Evolutionary conservation across 2,797 vertebrate genomes (phyloP).

Genomic region (Propithecus deckenii): DNA sequence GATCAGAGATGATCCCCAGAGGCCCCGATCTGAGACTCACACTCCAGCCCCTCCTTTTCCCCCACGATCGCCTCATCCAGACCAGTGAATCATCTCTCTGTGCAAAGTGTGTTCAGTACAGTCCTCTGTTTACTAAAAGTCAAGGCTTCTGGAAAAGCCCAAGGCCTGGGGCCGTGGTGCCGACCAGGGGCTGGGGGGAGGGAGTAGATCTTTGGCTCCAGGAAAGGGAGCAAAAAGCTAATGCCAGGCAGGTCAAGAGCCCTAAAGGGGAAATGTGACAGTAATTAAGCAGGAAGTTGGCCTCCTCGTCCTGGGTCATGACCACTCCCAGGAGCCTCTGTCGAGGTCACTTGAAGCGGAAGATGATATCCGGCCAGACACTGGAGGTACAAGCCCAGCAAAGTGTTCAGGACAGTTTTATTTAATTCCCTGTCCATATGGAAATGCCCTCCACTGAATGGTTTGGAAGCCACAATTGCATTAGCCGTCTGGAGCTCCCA

Average conservation of each 20-base stretch:
- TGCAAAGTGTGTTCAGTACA: background rate
- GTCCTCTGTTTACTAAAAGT: background rate
- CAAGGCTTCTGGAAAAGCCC: slow-evolving; percentile 15
- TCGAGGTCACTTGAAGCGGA: slow-evolving; percentile 67
- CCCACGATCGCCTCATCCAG: background rate
- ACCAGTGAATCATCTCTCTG: background rate
- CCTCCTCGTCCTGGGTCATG: slow-evolving; percentile 59
- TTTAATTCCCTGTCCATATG: slow-evolving; percentile 78
- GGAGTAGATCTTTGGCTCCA: slow-evolving; percentile 55
- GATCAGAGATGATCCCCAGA: background rate
- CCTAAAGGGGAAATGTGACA: slow-evolving; percentile 73
- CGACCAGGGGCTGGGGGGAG: background rate
- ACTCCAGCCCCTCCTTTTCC: background rate
- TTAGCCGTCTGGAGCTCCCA: slow-evolving; percentile 79
- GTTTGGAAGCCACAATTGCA: slow-evolving; percentile 84
- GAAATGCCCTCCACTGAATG: slow-evolving; percentile 73
- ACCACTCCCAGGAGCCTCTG: slow-evolving; percentile 57
- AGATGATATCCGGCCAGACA: slow-evolving; percentile 66
- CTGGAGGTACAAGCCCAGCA: slow-evolving; percentile 63
- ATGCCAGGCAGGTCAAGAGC: slow-evolving; percentile 64
- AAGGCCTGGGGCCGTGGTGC: background rate
- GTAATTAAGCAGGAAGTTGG: slow-evolving; percentile 64
- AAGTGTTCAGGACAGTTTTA: slow-evolving; percentile 79
- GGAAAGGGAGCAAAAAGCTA: slow-evolving; percentile 62
- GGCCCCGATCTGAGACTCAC: background rate